Conservation (phyloP, 2,113 vertebrate species). For the Isurus oxyrinchus region DNA sequence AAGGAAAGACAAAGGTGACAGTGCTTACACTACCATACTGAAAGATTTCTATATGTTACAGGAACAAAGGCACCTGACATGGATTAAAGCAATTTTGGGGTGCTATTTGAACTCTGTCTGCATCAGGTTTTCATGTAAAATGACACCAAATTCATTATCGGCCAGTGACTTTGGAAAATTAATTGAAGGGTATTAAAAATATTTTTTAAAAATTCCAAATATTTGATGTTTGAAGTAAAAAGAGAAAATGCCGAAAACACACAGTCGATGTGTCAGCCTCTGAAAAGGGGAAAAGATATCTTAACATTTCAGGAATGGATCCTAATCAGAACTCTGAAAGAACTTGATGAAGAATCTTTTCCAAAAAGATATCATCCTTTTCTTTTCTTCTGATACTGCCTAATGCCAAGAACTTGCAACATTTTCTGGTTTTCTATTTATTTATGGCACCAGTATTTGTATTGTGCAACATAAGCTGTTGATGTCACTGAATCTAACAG, state of each 20-base stretch:
- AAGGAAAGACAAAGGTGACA: not conserved
- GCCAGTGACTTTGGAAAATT: not conserved
- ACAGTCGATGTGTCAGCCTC: not conserved
- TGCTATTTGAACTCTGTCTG: not conserved
- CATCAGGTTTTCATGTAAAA: not conserved
- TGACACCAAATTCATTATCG: not conserved
- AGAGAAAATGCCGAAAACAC: not conserved
- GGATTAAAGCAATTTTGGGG: not conserved
- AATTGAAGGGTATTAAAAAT: not conserved
- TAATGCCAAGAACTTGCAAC: not conserved
- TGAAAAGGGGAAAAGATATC: not conserved
- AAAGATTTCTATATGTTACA: not conserved
- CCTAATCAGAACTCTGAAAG: not conserved
- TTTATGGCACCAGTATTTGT: not conserved
- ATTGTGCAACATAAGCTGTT: not conserved
- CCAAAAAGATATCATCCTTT: not conserved
- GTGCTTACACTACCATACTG: not conserved
- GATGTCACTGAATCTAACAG: not conserved
- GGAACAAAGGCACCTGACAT: not conserved
- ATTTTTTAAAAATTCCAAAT: not conserved
- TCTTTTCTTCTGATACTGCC: not conserved
- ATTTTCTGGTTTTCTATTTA: not conserved
- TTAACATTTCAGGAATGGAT: not conserved
- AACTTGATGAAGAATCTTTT: not conserved
- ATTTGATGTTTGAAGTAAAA: not conserved